Evolutionary conservation across 2,888 invertebrate genomes (phyloP).

Genomic region (Hyposoter didymator): DNA sequence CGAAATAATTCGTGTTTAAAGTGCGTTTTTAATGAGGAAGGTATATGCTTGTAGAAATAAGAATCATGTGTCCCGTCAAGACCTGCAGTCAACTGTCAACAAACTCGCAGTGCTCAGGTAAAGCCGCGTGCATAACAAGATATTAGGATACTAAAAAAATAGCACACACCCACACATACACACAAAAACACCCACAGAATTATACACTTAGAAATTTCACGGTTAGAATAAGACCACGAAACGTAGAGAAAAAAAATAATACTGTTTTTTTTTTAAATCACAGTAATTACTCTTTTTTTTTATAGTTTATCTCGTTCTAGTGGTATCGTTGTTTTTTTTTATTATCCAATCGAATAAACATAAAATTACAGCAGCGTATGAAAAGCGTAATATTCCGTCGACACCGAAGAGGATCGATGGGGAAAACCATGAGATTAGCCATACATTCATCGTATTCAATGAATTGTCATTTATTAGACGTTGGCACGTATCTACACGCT

Average conservation of each 20-base stretch:
- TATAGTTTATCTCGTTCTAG: constrained; percentile 30
- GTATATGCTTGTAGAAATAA: constrained; percentile 88
- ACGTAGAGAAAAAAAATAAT: constrained; percentile 44
- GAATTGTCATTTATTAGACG: constrained; percentile 7
- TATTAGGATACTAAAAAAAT: constrained; percentile 43
- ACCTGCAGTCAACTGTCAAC: constrained; percentile 90
- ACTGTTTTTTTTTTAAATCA: background rate
- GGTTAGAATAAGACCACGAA: constrained; percentile 50
- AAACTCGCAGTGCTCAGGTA: constrained; percentile 91
- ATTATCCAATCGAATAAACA: constrained; percentile 14
- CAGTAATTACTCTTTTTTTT: constrained; percentile 14
- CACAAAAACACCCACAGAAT: constrained; percentile 17
- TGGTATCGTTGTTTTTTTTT: constrained; percentile 43
- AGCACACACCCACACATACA: constrained; percentile 24
- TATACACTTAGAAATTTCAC: constrained; percentile 42
- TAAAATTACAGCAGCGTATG: constrained; percentile 1
- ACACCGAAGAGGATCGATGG: constrained; percentile 21
- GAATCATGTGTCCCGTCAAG: constrained; percentile 92
- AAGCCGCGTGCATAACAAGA: constrained; percentile 74
- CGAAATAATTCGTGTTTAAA: constrained; percentile 63
- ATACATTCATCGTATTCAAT: background rate
- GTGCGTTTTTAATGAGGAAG: constrained; percentile 74
- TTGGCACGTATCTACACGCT: constrained; percentile 53
- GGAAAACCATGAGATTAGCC: background rate
- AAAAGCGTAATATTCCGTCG: constrained; percentile 23